Conservation (phyloP, 2,888 invertebrate species). For the Eugnorisma glareosa region DNA sequence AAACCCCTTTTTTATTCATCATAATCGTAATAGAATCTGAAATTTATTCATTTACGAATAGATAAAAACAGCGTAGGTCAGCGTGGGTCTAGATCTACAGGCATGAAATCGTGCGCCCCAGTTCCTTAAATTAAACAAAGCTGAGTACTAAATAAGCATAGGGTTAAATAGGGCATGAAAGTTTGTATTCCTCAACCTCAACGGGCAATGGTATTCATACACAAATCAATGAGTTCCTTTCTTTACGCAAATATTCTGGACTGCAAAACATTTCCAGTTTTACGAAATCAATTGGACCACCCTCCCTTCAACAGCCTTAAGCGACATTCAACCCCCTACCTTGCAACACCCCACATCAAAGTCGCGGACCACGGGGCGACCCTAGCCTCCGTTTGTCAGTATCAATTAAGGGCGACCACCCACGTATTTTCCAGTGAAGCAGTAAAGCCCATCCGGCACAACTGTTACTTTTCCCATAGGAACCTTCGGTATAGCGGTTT, state of each 20-base stretch:
- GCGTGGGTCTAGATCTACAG: neutral
- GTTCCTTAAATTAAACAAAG: too few relatives aligned
- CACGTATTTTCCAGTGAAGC: conserved; percentile 43
- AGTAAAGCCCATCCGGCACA: conserved; percentile 37
- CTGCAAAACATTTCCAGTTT: neutral
- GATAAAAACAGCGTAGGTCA: neutral
- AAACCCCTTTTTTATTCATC: too few relatives aligned
- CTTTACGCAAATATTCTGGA: neutral
- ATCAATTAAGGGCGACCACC: conserved; percentile 31
- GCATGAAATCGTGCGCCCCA: neutral
- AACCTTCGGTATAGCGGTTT: conserved; percentile 5
- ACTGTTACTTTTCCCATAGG: conserved; percentile 29
- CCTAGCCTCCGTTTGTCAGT: conserved; percentile 21
- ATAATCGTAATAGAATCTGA: too few relatives aligned
- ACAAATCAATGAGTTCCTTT: neutral
- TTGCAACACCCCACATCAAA: neutral
- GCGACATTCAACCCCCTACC: conserved; percentile 18
- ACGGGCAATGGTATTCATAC: neutral
- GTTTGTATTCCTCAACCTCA: neutral
- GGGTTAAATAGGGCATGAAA: neutral
- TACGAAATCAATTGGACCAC: neutral
- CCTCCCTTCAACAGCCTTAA: neutral
- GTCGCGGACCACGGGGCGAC: neutral
- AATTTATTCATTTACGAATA: neutral
- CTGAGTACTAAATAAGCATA: neutral